Evolutionary conservation across 2,888 invertebrate genomes (phyloP).

Genomic region (Phortica okadai): DNA sequence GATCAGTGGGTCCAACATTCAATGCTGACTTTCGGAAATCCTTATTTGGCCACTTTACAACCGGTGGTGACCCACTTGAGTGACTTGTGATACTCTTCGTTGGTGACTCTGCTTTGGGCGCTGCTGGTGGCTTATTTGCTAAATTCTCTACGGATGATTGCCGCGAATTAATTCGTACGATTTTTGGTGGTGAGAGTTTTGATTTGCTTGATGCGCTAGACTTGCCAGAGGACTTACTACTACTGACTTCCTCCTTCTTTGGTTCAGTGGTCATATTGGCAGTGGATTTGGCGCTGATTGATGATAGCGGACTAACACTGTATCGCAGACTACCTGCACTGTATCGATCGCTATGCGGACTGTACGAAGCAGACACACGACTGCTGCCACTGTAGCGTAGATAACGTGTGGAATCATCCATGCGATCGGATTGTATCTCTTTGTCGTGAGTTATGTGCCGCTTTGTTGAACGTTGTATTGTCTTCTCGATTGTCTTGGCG

Average conservation of each 20-base stretch:
- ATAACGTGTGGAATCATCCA: slow-evolving; percentile 83
- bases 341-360: slow-evolving; percentile 75
- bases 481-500: slow-evolving; percentile 84
- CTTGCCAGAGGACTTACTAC: slow-evolving; percentile 38
- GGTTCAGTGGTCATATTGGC: slow-evolving; percentile 42
- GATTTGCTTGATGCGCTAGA: slow-evolving; percentile 54
- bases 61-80: slow-evolving; percentile 59
- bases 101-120: slow-evolving; percentile 75
- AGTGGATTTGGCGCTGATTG: slow-evolving; percentile 50
- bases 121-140: slow-evolving; percentile 60
- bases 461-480: slow-evolving; percentile 80
- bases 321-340: slow-evolving; percentile 65
- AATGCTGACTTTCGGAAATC: slow-evolving; percentile 85
- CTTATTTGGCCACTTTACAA: slow-evolving; percentile 80
- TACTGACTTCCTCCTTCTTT: slow-evolving; percentile 50
- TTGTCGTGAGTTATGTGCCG: slow-evolving; percentile 81
- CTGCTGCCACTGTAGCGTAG: slow-evolving; percentile 82
- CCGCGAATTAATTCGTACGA: slow-evolving; percentile 65
- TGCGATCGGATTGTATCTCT: slow-evolving; percentile 84
- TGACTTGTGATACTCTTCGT: slow-evolving; percentile 76
- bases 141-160: slow-evolving; percentile 73
- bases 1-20: slow-evolving; percentile 80
- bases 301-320: slow-evolving; percentile 67
- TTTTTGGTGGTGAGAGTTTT: slow-evolving; percentile 72
- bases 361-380: slow-evolving; percentile 75